Evolutionary conservation across 2,797 vertebrate genomes (phyloP), one percentile per base, ranked within the genome.

Genomic region (Lepus townsendii): DNA sequence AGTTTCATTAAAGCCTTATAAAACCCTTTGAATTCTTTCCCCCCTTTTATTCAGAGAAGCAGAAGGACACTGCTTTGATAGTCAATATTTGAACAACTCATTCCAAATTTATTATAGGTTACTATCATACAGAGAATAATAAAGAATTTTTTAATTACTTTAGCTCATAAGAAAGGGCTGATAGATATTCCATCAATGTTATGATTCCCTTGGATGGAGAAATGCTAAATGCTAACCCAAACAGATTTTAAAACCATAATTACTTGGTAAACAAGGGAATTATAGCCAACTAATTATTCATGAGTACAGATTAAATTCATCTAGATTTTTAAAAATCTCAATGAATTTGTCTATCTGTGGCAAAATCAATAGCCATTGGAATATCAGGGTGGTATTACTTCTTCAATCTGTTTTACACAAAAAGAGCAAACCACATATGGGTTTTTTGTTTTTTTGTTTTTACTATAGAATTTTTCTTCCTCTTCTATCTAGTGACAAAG

Each of bases 111-210:
- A 98, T 98, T 98, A 95, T 97, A 97, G 94, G 97, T 97, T 98
- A 97, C 96, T 98, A 98, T 98, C 98, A 98, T 94, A 97, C 93
- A 42, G 88, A 98, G 98, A 98, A 98, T 98, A 98, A 98, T 98
- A 98, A 98, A 98, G 96, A 98, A 89, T 97, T 98, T 98, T 98
- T 98, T 88, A 98, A 98, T 98, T 98, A 98, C 98, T 98, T 98
- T 96, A 97, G 93, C 97, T 98, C 98, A 95, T 97, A 97, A 98
- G 97, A 98, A 98, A 92, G 93, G 95, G 85, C 96, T 98, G 98
- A 98, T 98, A 98, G 98, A 98, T 98, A 98, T 98, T 98, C 97
- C 97, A 98, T 98, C 98, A 98, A 97, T 98, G 97, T 98, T 98
- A 98, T 93, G 98, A 98, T 98, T 97, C 98, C 97, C 97, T 98